These are phyloP conservation scores for Trichopria drosophilae DNA, from an alignment of 2,888 invertebrate species.

Conservation along the genomic window DNA sequence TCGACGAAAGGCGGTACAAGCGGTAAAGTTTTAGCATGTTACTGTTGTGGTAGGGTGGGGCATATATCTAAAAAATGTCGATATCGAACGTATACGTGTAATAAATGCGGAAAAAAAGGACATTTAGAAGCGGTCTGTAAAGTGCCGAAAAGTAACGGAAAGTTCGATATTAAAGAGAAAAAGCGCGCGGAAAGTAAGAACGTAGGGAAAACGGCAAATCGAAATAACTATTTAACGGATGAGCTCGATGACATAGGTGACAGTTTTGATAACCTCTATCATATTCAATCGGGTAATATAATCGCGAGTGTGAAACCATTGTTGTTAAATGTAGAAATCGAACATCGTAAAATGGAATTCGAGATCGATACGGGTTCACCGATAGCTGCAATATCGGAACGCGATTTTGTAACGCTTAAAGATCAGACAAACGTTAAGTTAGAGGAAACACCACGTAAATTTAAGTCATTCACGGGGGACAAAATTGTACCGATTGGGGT, in stretches of 20 bases:
- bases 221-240: conserved; percentile 1
- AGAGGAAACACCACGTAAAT: no score
- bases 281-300: no score
- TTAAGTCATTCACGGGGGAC: conserved; percentile 21
- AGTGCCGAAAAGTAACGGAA: background rate
- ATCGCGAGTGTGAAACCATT: background rate
- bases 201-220: background rate
- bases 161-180: background rate
- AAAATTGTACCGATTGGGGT: no score
- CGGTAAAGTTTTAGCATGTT: background rate
- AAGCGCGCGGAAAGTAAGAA: background rate
- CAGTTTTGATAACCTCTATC: conserved; percentile 6
- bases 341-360: no score
- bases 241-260: background rate
- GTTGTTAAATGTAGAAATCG: no score
- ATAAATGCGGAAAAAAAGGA: conserved; percentile 8
- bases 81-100: conserved; percentile 5
- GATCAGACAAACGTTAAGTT: background rate
- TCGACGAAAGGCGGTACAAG: background rate
- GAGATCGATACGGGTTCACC: no score
- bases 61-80: background rate
- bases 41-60: conserved; percentile 4
- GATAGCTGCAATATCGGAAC: conserved; percentile 20
- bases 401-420: background rate
- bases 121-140: conserved; percentile 8